Conservation (phyloP, 2,888 invertebrate species). For the Acrobasis consociella region DNA sequence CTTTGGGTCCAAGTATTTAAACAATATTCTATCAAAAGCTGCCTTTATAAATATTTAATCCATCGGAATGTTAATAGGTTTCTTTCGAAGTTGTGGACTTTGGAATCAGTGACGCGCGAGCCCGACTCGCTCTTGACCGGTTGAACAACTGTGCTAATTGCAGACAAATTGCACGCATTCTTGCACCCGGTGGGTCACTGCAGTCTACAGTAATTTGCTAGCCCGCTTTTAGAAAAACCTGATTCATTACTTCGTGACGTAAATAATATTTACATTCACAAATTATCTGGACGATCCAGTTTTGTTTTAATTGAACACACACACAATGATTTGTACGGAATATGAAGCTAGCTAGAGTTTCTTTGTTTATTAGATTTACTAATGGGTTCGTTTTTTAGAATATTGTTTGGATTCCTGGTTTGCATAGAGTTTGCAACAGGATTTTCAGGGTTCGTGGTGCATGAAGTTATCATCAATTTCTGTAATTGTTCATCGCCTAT, state of each 20-base stretch:
- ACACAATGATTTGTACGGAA: too few relatives aligned
- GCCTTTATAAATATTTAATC: too few relatives aligned
- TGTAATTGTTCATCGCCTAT: too few relatives aligned
- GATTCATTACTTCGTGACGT: neutral
- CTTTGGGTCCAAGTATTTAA: too few relatives aligned
- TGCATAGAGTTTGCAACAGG: too few relatives aligned
- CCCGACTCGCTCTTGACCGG: neutral
- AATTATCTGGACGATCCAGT: neutral
- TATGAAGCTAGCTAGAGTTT: too few relatives aligned
- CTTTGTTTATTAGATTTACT: too few relatives aligned
- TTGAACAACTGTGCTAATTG: neutral
- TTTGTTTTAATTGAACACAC: neutral
- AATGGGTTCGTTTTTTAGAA: too few relatives aligned
- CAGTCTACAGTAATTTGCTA: neutral
- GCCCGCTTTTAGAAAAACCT: neutral
- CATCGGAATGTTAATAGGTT: neutral
- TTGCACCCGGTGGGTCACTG: neutral
- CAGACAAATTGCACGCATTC: neutral
- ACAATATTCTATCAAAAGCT: too few relatives aligned
- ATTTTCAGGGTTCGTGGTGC: too few relatives aligned
- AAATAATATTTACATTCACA: neutral
- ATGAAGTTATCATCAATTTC: too few relatives aligned
- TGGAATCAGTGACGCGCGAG: neutral
- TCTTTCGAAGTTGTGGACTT: neutral
- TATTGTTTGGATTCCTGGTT: too few relatives aligned